Base-by-base conservation (phyloP, 2,113 vertebrate species). In the Paedocypris sp. region DNA sequence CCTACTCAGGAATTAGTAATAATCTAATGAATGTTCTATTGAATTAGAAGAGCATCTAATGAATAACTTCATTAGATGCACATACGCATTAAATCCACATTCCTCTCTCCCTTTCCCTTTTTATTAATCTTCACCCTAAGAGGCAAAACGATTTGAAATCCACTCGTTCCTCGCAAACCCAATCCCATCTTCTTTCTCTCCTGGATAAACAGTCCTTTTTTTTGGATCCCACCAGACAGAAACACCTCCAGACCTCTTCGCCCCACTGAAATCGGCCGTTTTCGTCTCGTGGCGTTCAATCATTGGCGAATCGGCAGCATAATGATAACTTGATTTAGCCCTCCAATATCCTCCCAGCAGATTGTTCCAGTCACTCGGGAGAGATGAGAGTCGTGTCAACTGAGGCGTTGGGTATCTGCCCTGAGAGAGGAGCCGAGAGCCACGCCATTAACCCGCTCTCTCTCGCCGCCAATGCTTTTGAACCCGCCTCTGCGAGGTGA, bases 361-460 rank as follows among this genome's bases (percentile, higher is more conserved):
- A 73, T 68, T 69, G 62, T 73, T 67, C 71, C 54, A 58, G 60
- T 39, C 59, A 25, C 56, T 62, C 45, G 46, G 64, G 63, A 64
- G 58, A 36, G 60, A 56, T 31, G 43, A 25, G 48, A 25, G 15
- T 66, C 51, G 46, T 51, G 56, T 51, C 60, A 67, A 46, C 52
- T 16, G 9, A 31, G 62, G 54, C 20, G 53, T 72, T 67, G 63
- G 64, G 35, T 47, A 26, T 39, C 25, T 62, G 68, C 51, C 52
- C 45, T 60, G 38, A 29, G 59, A 48, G 53, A 60, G 41, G 43
- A 32, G 50, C 59, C 8, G 36, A 6, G 18, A 32, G 54, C 35
- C 56, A 61, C 50, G 64, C 54, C 64, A 64, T 73, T 64, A 70
- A 73, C 64, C 69, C 69, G 28, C 58, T n/a, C n/a, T 68, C 68